Percentiles rank a stretch among this genome's conserved stretches.
Conservation (phyloP, 2,888 invertebrate genomes). For the Brassicogethes aeneus region DNA sequence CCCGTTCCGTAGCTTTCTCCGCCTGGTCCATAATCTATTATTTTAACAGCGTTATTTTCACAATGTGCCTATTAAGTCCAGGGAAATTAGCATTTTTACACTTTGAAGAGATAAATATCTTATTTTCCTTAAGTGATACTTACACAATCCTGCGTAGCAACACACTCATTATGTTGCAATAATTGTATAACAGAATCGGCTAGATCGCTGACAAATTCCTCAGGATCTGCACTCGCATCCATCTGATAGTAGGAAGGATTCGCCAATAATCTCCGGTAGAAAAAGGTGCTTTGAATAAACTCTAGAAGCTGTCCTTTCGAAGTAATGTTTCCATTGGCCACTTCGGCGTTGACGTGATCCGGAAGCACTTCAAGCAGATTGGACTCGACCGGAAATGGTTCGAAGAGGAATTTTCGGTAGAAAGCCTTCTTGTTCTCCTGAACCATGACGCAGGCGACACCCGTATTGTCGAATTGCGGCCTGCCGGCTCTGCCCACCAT, state of each 20-base stretch:
- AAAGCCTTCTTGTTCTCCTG: constrained; percentile 98
- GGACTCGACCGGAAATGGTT: constrained; percentile 98
- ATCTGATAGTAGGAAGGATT: constrained; percentile 90
- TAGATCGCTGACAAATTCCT: constrained; percentile 63
- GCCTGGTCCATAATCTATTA: no score
- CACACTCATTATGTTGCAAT: constrained; percentile 68
- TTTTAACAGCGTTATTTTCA: no score
- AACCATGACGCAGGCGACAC: constrained; percentile 78
- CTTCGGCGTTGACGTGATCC: constrained; percentile 96
- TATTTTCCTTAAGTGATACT: constrained; percentile 27
- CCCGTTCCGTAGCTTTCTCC: no score
- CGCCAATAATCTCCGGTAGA: constrained; percentile 83
- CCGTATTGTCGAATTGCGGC: constrained; percentile 93
- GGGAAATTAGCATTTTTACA: no score
- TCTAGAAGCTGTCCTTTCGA: constrained; percentile 89
- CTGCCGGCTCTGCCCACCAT: constrained; percentile 99
- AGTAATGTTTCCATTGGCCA: constrained; percentile 90
- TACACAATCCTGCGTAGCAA: constrained; percentile 63
- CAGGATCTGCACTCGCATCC: constrained; percentile 39
- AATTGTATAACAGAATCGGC: constrained; percentile 71
- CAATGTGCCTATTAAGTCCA: no score
- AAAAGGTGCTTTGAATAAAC: constrained; percentile 98
- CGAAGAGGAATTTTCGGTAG: constrained; percentile 97
- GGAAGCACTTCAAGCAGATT: constrained; percentile 83
- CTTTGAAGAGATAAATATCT: no score